Evolutionary conservation across 2,888 invertebrate species (phyloP).

Genomic region (Ctenicera cuprea): DNA sequence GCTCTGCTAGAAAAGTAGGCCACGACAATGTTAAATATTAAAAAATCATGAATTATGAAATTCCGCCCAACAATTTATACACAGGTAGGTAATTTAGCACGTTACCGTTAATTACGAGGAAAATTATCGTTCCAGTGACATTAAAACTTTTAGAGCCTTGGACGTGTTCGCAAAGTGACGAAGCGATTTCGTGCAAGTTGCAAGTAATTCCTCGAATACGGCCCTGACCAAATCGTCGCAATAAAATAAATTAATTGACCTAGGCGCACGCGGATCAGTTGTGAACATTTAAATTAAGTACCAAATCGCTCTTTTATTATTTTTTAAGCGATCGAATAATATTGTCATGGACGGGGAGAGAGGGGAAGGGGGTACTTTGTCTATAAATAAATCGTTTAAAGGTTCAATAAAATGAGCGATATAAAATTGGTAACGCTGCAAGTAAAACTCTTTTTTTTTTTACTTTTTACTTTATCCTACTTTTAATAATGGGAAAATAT

Average conservation of each 20-base stretch:
- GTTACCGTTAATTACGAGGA: constrained; percentile 5
- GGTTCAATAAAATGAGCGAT: too few relatives aligned
- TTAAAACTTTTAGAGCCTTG: constrained; percentile 21
- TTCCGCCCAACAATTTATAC: constrained; percentile 21
- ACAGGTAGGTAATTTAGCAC: constrained; percentile 16
- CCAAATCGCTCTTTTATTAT: background rate
- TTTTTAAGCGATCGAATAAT: background rate
- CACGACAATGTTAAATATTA: constrained; percentile 30
- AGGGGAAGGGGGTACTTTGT: too few relatives aligned
- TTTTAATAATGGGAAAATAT: too few relatives aligned
- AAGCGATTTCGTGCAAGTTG: background rate
- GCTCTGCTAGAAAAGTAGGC: constrained; percentile 30
- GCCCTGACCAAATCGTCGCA: constrained; percentile 32
- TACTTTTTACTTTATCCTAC: too few relatives aligned
- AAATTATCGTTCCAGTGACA: constrained; percentile 16
- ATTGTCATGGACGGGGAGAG: background rate
- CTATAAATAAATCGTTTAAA: too few relatives aligned
- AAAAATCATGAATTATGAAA: constrained; percentile 38
- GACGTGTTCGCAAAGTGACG: background rate
- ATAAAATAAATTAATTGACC: constrained; percentile 18
- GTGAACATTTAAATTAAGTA: background rate
- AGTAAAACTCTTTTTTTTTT: too few relatives aligned
- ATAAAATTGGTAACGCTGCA: too few relatives aligned
- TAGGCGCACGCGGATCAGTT: background rate
- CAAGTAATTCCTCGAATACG: constrained; percentile 17